phyloP scores from a whole-genome alignment of 2,888 invertebrate species.

The Cryptocheilus praepositus region DNA sequence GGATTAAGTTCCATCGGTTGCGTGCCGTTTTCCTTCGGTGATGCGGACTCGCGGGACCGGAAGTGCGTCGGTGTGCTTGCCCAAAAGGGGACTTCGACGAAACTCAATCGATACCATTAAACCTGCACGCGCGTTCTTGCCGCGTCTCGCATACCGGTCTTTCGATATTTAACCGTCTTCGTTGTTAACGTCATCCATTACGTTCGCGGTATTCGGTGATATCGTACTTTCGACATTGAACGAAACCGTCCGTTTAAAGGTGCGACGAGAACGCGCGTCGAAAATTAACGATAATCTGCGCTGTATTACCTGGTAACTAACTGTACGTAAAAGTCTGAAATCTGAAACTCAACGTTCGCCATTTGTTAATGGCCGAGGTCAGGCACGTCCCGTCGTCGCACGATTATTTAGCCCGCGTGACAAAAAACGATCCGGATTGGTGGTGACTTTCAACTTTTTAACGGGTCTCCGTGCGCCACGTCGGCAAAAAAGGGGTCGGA shows the following conservation, averaged over 20 bases:
- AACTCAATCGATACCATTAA: constrained; percentile 73
- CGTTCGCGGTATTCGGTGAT: neutral
- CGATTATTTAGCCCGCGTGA: too few relatives aligned
- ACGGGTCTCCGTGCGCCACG: too few relatives aligned
- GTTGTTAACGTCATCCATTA: neutral
- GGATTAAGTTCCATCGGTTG: neutral
- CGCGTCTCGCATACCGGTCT: constrained; percentile 33
- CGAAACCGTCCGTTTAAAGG: neutral
- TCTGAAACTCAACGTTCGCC: constrained; percentile 68
- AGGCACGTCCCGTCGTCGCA: constrained; percentile 32
- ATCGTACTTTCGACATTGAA: neutral
- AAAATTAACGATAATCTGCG: constrained; percentile 71
- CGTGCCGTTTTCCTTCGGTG: constrained; percentile 14
- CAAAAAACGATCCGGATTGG: too few relatives aligned
- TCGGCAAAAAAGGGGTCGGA: too few relatives aligned
- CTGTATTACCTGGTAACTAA: constrained; percentile 71
- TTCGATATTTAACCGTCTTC: neutral
- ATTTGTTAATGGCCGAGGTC: constrained; percentile 37
- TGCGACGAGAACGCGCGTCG: constrained; percentile 48
- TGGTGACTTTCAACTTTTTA: too few relatives aligned
- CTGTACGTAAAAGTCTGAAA: constrained; percentile 70
- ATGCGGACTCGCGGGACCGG: constrained; percentile 61
- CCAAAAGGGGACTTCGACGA: constrained; percentile 74
- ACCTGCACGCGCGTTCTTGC: constrained; percentile 55
- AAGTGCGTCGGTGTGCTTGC: constrained; percentile 74